Conservation (phyloP, 2,888 invertebrate genomes). For the Bombylius discolor region DNA sequence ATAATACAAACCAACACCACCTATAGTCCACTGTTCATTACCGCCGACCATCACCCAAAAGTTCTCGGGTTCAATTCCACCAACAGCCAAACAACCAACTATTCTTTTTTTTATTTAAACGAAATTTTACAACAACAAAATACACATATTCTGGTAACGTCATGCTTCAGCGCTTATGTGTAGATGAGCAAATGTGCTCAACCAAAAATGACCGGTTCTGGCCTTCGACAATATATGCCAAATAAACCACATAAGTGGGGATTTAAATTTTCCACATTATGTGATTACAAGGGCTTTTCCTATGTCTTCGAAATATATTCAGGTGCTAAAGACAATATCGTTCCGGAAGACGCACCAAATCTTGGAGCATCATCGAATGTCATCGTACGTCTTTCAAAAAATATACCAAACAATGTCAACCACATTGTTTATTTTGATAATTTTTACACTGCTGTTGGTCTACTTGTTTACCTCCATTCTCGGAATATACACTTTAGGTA, state of each 20-base stretch:
- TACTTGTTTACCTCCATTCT: slow-evolving; percentile 3
- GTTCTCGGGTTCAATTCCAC: too few relatives aligned
- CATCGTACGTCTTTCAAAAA: slow-evolving; percentile 12
- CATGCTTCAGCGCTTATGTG: slow-evolving; percentile 15
- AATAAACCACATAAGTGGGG: slow-evolving; percentile 15
- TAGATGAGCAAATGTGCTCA: slow-evolving; percentile 17
- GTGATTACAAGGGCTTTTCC: slow-evolving; percentile 15
- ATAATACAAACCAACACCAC: too few relatives aligned
- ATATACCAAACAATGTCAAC: not conserved
- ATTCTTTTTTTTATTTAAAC: too few relatives aligned
- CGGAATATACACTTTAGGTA: slow-evolving; percentile 6
- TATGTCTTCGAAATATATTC: slow-evolving; percentile 14
- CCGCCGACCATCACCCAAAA: too few relatives aligned
- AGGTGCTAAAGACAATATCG: slow-evolving; percentile 14
- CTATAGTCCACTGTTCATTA: too few relatives aligned
- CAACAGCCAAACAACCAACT: too few relatives aligned
- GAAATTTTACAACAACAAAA: too few relatives aligned
- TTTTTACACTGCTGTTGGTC: slow-evolving; percentile 3
- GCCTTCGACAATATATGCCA: slow-evolving; percentile 16
- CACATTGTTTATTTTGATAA: slow-evolving; percentile 5
- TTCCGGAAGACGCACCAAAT: slow-evolving; percentile 11
- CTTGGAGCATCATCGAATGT: slow-evolving; percentile 14
- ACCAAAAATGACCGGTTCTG: slow-evolving; percentile 11
- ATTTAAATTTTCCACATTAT: slow-evolving; percentile 9
- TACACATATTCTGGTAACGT: too few relatives aligned